phyloP scores from a whole-genome alignment of 2,113 vertebrate genomes.

The Trematomus loennbergii region DNA sequence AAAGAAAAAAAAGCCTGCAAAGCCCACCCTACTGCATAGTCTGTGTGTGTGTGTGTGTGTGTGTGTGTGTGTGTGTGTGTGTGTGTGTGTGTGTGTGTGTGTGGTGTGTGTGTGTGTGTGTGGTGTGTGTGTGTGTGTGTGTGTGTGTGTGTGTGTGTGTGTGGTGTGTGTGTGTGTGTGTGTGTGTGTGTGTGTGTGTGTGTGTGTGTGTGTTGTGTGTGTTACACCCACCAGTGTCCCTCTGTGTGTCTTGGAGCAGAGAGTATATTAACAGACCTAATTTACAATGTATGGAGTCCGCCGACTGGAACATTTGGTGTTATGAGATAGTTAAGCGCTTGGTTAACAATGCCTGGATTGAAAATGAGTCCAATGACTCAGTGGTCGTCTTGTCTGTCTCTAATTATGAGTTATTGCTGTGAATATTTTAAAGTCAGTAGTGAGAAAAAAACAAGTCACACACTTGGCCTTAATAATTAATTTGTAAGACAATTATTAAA shows the following conservation, averaged over 20 bases:
- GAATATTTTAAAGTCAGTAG: slow-evolving; percentile 63
- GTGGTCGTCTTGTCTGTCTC: slow-evolving; percentile 51
- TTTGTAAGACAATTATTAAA: slow-evolving; percentile 6
- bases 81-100: not conserved
- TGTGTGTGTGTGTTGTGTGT: slow-evolving; percentile 34
- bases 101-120: slow-evolving; percentile 9
- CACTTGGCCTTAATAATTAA: slow-evolving; percentile 12
- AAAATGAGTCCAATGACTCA: slow-evolving; percentile 60
- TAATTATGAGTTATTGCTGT: slow-evolving; percentile 73
- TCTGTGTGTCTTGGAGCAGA: slow-evolving; percentile 58
- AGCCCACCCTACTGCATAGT: slow-evolving; percentile 40
- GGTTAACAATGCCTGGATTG: slow-evolving; percentile 75
- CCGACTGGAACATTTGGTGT: slow-evolving; percentile 78
- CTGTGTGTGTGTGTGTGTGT: not conserved
- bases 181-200: slow-evolving; percentile 11
- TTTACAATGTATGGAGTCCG: slow-evolving; percentile 82
- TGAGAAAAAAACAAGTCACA: slow-evolving; percentile 45
- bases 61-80: too few relatives aligned
- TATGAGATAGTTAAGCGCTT: slow-evolving; percentile 79
- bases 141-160: slow-evolving; percentile 22
- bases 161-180: slow-evolving; percentile 37
- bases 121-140: slow-evolving; percentile 31
- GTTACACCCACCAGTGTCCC: slow-evolving; percentile 63
- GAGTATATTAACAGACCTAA: slow-evolving; percentile 79
- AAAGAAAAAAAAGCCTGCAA: slow-evolving; percentile 52